A percentile compares a stretch with the other conserved stretches of the same genome.
Conservation (phyloP, 2,797 vertebrate genomes). For the Erethizon dorsatum region DNA sequence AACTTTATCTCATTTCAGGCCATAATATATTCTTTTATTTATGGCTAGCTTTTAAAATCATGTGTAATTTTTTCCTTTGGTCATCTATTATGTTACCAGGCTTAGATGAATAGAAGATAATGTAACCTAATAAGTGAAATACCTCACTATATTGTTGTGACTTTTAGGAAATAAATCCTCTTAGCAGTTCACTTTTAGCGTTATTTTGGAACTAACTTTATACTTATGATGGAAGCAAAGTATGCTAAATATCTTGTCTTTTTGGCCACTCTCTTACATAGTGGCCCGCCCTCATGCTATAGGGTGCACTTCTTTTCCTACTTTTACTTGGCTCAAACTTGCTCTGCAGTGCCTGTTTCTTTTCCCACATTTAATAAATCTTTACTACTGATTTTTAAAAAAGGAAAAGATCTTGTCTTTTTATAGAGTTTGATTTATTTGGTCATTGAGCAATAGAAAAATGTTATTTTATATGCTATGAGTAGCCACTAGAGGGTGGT, state of each 20-base stretch:
- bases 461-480: not conserved
- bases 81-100: slow-evolving; percentile 5
- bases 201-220: slow-evolving; percentile 55
- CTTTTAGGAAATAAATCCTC: slow-evolving; percentile 25
- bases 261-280: not conserved
- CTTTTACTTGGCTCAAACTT: not conserved
- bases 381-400: not conserved
- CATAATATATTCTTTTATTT: not conserved
- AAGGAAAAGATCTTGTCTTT: not conserved
- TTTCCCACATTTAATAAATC: not conserved
- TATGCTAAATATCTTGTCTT: not conserved
- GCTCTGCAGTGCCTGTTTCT: not conserved
- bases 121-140: slow-evolving; percentile 23
- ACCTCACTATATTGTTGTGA: not conserved
- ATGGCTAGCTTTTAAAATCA: slow-evolving; percentile 19
- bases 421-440: slow-evolving; percentile 31
- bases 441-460: slow-evolving; percentile 6
- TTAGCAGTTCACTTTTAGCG: not conserved
- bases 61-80: not conserved
- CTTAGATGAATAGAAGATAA: slow-evolving; percentile 46
- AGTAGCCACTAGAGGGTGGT: slow-evolving; percentile 62
- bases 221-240: not conserved
- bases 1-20: slow-evolving; percentile 36
- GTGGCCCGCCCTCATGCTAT: not conserved
- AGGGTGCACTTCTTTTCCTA: not conserved